These are phyloP conservation scores for Ficedula albicollis DNA, from an alignment of 2,797 vertebrate species.

Conservation along the genomic window DNA sequence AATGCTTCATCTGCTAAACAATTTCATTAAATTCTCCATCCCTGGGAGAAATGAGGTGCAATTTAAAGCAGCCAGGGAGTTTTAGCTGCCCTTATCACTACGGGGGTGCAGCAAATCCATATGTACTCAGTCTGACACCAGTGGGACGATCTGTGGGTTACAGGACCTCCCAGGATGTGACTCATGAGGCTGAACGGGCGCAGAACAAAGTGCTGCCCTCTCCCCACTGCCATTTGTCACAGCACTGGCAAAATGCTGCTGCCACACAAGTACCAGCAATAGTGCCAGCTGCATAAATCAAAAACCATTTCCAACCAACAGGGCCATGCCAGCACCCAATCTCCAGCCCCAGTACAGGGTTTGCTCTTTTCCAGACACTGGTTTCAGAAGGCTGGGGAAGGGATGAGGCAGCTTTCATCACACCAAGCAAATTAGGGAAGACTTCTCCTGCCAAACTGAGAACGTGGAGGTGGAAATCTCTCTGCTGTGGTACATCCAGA, in stretches of 20 bases:
- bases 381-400: not conserved
- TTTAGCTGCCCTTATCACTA: not conserved
- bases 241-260: not conserved
- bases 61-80: not conserved
- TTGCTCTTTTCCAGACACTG: not conserved
- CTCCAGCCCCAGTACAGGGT: not conserved
- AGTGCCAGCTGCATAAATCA: not conserved
- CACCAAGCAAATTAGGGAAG: not conserved
- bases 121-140: not conserved
- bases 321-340: accelerated
- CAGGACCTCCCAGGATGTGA: not conserved
- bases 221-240: not conserved
- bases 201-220: not conserved
- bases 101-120: not conserved
- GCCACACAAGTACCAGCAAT: not conserved
- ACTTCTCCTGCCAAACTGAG: slow-evolving; percentile 19
- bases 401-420: slow-evolving; percentile 8
- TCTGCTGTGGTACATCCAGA: not conserved
- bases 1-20: slow-evolving; percentile 22
- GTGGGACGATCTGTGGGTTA: not conserved
- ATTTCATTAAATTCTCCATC: slow-evolving; percentile 12
- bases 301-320: not conserved
- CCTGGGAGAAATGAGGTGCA: not conserved
- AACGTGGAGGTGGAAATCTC: not conserved
- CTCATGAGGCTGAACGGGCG: not conserved